Evolutionary conservation across 2,797 vertebrate species (phyloP), one percentile per base, ranked within the genome.

Genomic region (Falco columbarius): DNA sequence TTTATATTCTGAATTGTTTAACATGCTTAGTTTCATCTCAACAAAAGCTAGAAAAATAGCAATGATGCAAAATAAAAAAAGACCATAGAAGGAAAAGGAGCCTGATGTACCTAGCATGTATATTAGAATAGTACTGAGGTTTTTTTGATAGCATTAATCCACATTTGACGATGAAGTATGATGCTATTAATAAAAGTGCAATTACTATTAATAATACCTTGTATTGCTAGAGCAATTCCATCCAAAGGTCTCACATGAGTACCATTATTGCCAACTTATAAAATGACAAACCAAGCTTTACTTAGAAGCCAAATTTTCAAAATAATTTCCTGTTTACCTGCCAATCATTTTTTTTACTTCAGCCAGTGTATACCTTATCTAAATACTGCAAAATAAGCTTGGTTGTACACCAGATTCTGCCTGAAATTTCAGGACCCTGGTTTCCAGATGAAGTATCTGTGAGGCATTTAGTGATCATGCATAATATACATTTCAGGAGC

Each of bases 1-100:
- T 89, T 93, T 77, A 79, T 91, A 90, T 92, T 92, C 67, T 55
- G n/a, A 72, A 75, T 17, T 61, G 14, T 74, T 95, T 86, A 61
- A 90, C 74, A 74, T 27, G 58, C 18, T 81, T 11, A 3, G 1
- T 76, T 89, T 91, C 22, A 66, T 62, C 44, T 56, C 65, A 81
- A 42, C 8, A 77, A 91, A 93, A 94, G 11, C 26, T 49, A 75
- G 75, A 83, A 88, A 83, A 93, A 81, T 38, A 85, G 12, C 34
- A 83, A 68, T 18, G 1, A 20, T 29, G 16, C 21, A 83, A 71
- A 87, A 22, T n/a, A 70, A 70, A 77, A 61, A 80, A 89, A 80
- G 13, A 27, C 0, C 29, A 29, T 3, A 52, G 81, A 74, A 83
- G 27, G n/a, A 74, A 77, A 82, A 74, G 21, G 32, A 86, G 9